Conservation (phyloP, 2,888 invertebrate species). For the Tipula helvola region DNA sequence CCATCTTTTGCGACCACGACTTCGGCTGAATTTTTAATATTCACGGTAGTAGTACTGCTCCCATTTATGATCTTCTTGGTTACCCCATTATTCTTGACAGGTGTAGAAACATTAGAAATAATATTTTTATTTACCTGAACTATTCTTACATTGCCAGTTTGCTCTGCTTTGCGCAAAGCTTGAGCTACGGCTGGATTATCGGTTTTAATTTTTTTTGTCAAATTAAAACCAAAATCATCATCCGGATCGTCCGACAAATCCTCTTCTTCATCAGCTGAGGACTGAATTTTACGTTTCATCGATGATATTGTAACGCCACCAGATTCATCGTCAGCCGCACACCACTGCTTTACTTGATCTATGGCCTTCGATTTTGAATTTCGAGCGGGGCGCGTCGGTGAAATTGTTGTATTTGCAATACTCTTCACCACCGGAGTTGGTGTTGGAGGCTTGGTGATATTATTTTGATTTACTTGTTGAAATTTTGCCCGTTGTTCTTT, state of each 20-base stretch:
- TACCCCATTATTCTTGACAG: background rate
- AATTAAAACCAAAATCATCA: constrained; percentile 7
- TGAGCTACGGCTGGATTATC: constrained; percentile 10
- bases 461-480: constrained; percentile 15
- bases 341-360: constrained; percentile 77
- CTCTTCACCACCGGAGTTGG: background rate
- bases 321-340: constrained; percentile 47
- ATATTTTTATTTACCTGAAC: constrained; percentile 11
- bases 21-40: constrained; percentile 26
- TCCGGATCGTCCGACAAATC: constrained; percentile 5
- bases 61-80: constrained; percentile 18
- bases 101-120: background rate
- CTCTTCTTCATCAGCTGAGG: background rate
- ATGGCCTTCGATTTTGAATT: constrained; percentile 71
- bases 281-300: constrained; percentile 1
- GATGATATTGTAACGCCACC: constrained; percentile 21
- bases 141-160: constrained; percentile 6
- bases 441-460: too few relatives aligned
- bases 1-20: constrained; percentile 33
- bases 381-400: constrained; percentile 38
- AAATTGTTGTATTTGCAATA: constrained; percentile 10
- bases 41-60: constrained; percentile 11
- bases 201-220: constrained; percentile 5
- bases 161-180: background rate
- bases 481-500: constrained; percentile 48